A percentile compares a stretch with the other conserved stretches of the same genome.
These are phyloP conservation scores for Latrodectus elegans DNA, from an alignment of 2,888 invertebrate species.

Conservation along the genomic window DNA sequence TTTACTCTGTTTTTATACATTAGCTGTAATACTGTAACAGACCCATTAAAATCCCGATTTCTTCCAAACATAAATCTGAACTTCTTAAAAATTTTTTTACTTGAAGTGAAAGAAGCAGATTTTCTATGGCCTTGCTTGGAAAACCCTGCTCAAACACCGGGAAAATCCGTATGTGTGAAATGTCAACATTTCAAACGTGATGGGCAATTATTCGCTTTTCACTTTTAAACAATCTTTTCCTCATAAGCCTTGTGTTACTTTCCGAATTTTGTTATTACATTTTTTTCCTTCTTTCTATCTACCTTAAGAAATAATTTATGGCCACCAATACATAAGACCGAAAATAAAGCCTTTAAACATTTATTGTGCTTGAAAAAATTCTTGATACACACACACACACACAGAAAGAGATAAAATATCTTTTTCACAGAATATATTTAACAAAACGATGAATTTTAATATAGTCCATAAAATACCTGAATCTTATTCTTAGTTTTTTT, in stretches of 20 bases:
- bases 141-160: conserved; percentile 50
- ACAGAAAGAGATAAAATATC: conserved; percentile 43
- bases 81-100: not conserved
- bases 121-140: conserved; percentile 30
- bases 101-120: not conserved
- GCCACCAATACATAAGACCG: conserved; percentile 31
- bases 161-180: conserved; percentile 37
- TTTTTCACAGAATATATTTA: conserved; percentile 9
- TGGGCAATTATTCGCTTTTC: conserved; percentile 36
- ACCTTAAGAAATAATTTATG: conserved; percentile 32
- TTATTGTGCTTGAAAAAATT: conserved; percentile 28
- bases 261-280: conserved; percentile 7
- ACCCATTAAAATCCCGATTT: conserved; percentile 10
- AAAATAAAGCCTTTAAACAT: conserved; percentile 50
- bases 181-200: conserved; percentile 58
- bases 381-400: no score
- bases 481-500: conserved; percentile 7
- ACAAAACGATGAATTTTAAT: conserved; percentile 30
- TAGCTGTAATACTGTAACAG: conserved; percentile 17
- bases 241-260: conserved; percentile 21
- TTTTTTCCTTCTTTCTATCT: conserved; percentile 19
- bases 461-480: conserved; percentile 43
- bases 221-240: conserved; percentile 19
- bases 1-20: conserved; percentile 2
- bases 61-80: conserved; percentile 21